Conservation (phyloP, 2,888 invertebrate species). For the Pemphredon lugubris region DNA sequence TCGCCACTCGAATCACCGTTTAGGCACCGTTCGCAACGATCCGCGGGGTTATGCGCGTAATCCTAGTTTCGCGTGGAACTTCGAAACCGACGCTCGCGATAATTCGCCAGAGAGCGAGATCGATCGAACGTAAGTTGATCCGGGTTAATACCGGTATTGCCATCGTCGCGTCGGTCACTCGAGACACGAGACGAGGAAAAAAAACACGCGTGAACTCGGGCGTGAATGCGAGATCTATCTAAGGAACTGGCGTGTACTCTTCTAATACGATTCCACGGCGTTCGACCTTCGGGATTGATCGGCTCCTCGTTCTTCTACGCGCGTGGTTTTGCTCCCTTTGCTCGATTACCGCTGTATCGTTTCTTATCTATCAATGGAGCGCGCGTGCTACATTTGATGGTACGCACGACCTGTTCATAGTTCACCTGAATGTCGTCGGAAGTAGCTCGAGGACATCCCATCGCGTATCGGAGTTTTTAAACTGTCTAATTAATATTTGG, state of each 20-base stretch:
- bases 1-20: constrained; percentile 49
- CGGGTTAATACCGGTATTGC: constrained; percentile 41
- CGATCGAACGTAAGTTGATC: constrained; percentile 51
- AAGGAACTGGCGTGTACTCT: constrained; percentile 3
- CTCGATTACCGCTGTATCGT: background rate
- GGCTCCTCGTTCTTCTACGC: constrained; percentile 14
- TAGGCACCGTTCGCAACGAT: constrained; percentile 54
- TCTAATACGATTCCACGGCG: constrained; percentile 15
- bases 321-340: constrained; percentile 8
- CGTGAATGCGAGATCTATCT: constrained; percentile 37
- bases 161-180: constrained; percentile 15
- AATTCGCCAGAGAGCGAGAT: constrained; percentile 35
- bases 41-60: constrained; percentile 17
- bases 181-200: too few species aligned
- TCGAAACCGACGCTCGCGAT: constrained; percentile 21
- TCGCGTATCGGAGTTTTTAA: too few species aligned
- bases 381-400: too few species aligned
- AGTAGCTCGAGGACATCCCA: too few species aligned
- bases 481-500: too few species aligned
- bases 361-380: constrained; percentile 22
- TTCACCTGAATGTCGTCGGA: too few species aligned
- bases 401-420: too few species aligned
- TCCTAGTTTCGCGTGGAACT: constrained; percentile 9
- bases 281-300: constrained; percentile 43
- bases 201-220: constrained; percentile 49